Conservation (phyloP, 1,140 invertebrate species). For the Metaphire vulgaris region DNA sequence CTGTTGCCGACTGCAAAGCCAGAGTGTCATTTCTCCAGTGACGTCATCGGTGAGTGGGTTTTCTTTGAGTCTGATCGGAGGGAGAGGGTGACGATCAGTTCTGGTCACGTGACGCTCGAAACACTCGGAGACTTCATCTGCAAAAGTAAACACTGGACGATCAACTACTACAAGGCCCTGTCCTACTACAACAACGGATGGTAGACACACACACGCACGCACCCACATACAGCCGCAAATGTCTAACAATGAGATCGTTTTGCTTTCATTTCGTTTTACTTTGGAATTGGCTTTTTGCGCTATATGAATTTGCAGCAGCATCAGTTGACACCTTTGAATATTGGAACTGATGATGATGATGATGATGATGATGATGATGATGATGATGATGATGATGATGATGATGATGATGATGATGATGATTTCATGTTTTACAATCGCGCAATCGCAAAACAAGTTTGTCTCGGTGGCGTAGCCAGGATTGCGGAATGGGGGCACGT, state of each 20-base stretch:
- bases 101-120: constrained; percentile 2
- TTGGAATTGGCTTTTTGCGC: no score
- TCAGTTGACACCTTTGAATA: not conserved
- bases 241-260: no score
- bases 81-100: constrained; percentile 1
- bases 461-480: no score
- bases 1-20: constrained; percentile 5
- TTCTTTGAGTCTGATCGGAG: not conserved
- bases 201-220: no score
- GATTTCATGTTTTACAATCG: no score
- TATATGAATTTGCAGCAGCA: no score
- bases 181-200: constrained; percentile 23
- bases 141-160: constrained; percentile 27
- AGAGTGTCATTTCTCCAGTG: constrained; percentile 5
- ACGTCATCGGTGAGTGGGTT: not conserved
- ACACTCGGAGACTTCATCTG: constrained; percentile 19
- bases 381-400: constrained; percentile 21
- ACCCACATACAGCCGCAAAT: no score
- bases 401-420: constrained; percentile 8
- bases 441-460: no score
- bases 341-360: constrained; percentile 12
- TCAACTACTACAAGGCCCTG: constrained; percentile 17
- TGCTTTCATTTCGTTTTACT: no score
- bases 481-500: no score
- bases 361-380: constrained; percentile 25